Conservation (phyloP, 2,888 invertebrate species). For the Zootermopsis nevadensis region DNA sequence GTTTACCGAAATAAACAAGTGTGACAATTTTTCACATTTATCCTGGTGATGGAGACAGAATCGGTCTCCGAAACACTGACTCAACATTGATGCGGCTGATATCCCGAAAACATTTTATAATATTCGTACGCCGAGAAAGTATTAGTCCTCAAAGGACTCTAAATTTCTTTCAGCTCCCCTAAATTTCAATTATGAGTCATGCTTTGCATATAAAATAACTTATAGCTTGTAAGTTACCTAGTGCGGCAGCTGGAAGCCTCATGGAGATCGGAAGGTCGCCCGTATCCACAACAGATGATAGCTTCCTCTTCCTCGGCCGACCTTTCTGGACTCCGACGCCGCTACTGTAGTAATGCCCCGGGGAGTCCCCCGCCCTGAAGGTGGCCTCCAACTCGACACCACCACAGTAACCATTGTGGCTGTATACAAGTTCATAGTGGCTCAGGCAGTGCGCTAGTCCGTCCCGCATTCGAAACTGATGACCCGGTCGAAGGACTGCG, state of each 20-base stretch:
- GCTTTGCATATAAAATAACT: not conserved
- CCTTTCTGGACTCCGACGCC: constrained; percentile 76
- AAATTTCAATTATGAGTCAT: not conserved
- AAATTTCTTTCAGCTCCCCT: not conserved
- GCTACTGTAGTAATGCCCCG: constrained; percentile 71
- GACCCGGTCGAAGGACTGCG: constrained; percentile 84
- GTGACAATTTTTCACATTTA: too few relatives aligned
- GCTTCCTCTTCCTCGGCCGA: constrained; percentile 82
- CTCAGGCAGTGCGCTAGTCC: constrained; percentile 77
- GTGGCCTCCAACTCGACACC: constrained; percentile 54
- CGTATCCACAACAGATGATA: constrained; percentile 57
- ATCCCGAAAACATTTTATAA: too few relatives aligned
- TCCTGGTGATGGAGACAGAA: too few relatives aligned
- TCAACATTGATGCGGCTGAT: not conserved
- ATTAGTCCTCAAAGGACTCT: not conserved
- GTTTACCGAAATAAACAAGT: too few relatives aligned
- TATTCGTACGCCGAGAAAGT: not conserved
- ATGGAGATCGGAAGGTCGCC: constrained; percentile 63
- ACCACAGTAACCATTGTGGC: constrained; percentile 52
- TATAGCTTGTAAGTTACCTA: constrained; percentile 67
- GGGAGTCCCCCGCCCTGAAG: constrained; percentile 66
- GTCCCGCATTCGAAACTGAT: constrained; percentile 90
- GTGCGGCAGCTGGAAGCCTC: constrained; percentile 75
- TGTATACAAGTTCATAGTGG: constrained; percentile 74
- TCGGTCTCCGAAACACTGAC: too few relatives aligned